A percentile compares a stretch with the other conserved stretches of the same genome.
phyloP scores from a whole-genome alignment of 2,888 invertebrate species.

The Strigamia transsilvanica region DNA sequence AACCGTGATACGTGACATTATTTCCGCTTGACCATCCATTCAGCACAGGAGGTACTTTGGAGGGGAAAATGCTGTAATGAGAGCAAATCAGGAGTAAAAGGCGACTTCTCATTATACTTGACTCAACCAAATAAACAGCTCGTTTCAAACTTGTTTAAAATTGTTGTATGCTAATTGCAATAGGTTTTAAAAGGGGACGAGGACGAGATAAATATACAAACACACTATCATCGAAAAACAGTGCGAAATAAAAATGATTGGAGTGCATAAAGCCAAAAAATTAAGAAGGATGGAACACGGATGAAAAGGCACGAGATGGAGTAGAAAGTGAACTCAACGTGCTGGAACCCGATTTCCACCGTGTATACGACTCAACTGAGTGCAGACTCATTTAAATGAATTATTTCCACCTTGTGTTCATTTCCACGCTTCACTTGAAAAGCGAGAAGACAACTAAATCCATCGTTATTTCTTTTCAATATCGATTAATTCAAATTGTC shows the following conservation, averaged over 20 bases:
- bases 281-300: slow-evolving; percentile 47
- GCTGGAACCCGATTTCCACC: slow-evolving; percentile 43
- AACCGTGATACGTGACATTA: slow-evolving; percentile 42
- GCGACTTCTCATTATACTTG: slow-evolving; percentile 34
- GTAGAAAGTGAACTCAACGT: slow-evolving; percentile 45
- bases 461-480: slow-evolving; percentile 27
- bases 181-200: background rate
- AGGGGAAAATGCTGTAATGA: slow-evolving; percentile 40
- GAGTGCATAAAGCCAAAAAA: slow-evolving; percentile 38
- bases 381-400: slow-evolving; percentile 46
- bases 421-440: slow-evolving; percentile 41
- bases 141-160: slow-evolving; percentile 14
- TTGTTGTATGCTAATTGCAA: slow-evolving; percentile 17
- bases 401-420: slow-evolving; percentile 49
- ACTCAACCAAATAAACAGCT: slow-evolving; percentile 41
- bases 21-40: slow-evolving; percentile 49
- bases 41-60: slow-evolving; percentile 41
- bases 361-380: slow-evolving; percentile 44
- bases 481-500: slow-evolving; percentile 41
- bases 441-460: slow-evolving; percentile 46
- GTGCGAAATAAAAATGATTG: slow-evolving; percentile 25
- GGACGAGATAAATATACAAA: background rate
- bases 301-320: slow-evolving; percentile 33
- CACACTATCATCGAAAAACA: background rate
- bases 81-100: slow-evolving; percentile 45